phyloP scores from a whole-genome alignment of 2,888 invertebrate species.

The Drosophila macrothrix region DNA sequence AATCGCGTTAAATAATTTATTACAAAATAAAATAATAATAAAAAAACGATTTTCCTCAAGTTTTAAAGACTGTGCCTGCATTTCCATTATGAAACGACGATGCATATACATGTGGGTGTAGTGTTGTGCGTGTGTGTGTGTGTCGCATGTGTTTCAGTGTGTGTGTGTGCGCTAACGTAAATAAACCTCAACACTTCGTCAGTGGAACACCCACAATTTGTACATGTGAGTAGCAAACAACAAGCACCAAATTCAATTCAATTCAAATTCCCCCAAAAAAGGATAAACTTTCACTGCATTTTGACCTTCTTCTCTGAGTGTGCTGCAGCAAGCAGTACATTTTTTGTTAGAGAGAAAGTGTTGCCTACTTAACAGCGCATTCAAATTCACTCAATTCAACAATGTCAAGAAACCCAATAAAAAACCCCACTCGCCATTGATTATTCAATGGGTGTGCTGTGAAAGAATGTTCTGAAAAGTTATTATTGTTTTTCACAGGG shows the following conservation, averaged over 20 bases:
- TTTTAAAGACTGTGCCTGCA: constrained; percentile 36
- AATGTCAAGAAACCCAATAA: constrained; percentile 42
- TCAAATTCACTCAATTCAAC: constrained; percentile 46
- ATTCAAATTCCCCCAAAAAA: constrained; percentile 9
- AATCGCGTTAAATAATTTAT: constrained; percentile 27
- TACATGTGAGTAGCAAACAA: constrained; percentile 64
- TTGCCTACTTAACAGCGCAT: constrained; percentile 66
- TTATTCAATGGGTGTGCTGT: constrained; percentile 50
- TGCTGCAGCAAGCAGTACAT: constrained; percentile 7
- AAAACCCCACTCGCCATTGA: constrained; percentile 45
- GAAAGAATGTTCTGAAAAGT: constrained; percentile 1
- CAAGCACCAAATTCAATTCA: constrained; percentile 28
- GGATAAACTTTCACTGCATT: constrained; percentile 29
- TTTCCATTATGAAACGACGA: constrained; percentile 67
- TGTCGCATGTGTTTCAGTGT: constrained; percentile 21
- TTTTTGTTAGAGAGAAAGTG: constrained; percentile 31
- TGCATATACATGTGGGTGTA: constrained; percentile 57
- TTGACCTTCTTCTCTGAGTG: constrained; percentile 40
- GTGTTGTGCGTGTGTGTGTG: constrained; percentile 29
- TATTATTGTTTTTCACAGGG: constrained; percentile 7
- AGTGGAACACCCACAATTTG: constrained; percentile 56
- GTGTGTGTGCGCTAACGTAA: constrained; percentile 62
- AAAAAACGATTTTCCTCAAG: constrained; percentile 13
- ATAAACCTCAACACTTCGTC: constrained; percentile 61
- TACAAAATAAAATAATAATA: constrained; percentile 2